Base-by-base conservation (phyloP, 2,113 vertebrate genomes). In the Pogonocichla stellata region DNA sequence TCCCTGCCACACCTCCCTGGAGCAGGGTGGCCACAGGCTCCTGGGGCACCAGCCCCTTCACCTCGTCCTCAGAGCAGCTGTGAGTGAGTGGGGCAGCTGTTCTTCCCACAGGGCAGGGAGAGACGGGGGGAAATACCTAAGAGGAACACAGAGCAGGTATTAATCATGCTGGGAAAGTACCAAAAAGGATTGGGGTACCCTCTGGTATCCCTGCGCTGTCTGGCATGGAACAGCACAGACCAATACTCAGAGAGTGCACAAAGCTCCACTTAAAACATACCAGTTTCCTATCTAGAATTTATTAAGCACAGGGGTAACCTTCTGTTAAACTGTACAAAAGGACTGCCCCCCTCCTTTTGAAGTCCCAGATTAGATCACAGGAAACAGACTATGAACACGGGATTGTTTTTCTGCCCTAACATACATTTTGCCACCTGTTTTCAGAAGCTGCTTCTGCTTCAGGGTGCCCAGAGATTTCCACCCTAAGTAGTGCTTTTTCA, bases 391-490 rank as follows among this genome's bases (percentile, higher is more conserved):
- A 6, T 3, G 9, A 89, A 33, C 24, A 9, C 4, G 1, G 38
- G 8, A 29, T 34, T 4, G 2, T 28, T 92, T 33, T 66, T 47
- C 31, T 92, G 71, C 60, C 45, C 34, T n/a, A 51, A 15, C 7
- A 9, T 2, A 19, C 0, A 0, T 53, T 28, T n/a, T 48, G 26
- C 43, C 18, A 58, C 13, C 34, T 29, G 4, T 40, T 80, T 69
- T 77, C 45, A 86, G 33, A 77, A 57, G 42, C 54, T 47, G 47
- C 28, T 70, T 92, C 65, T 84, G 89, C 65, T 90, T 31, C 26
- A 8, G 2, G 22, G 81, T 77, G 26, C 40, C 43, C 60, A 64
- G 25, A 81, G 31, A 26, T 19, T 65, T 31, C 43, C n/a, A 48
- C 24, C 16, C 2, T 14, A n/a, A 61, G 24, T 6, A 51, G 22